A percentile compares a stretch with the other conserved stretches of the same genome.
Evolutionary conservation across 2,797 vertebrate genomes (phyloP).

Genomic region (Enteromius viviparus): DNA sequence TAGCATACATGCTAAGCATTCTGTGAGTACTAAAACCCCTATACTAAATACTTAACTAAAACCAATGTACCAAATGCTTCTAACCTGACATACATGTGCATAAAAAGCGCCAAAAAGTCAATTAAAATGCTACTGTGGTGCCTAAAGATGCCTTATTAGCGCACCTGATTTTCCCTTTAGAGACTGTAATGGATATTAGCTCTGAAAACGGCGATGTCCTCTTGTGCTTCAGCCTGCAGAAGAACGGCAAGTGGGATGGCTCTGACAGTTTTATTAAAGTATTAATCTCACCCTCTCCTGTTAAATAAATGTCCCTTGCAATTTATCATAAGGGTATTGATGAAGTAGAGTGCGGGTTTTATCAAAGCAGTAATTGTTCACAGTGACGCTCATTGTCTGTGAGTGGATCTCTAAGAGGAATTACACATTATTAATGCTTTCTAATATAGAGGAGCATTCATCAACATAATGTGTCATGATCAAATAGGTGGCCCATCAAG

Average conservation of each 20-base stretch:
- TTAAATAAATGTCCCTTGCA: conserved; percentile 72
- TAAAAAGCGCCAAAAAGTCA: conserved; percentile 24
- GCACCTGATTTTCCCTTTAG: conserved; percentile 44
- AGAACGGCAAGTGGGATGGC: conserved; percentile 55
- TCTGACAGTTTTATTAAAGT: conserved; percentile 71
- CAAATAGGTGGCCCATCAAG: conserved; percentile 54
- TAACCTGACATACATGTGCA: not conserved
- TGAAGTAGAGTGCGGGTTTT: conserved; percentile 69
- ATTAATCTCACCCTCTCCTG: conserved; percentile 65
- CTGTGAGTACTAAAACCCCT: not conserved
- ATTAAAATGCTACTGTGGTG: conserved; percentile 29
- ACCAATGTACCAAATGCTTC: not conserved
- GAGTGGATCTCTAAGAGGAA: conserved; percentile 70
- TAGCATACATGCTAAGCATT: not conserved
- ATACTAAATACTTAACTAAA: not conserved
- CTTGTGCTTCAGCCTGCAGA: conserved; percentile 46
- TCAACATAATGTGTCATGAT: conserved; percentile 69
- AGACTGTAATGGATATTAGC: conserved; percentile 51
- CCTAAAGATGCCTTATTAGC: conserved; percentile 54
- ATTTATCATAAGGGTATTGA: conserved; percentile 69
- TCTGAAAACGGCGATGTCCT: conserved; percentile 26
- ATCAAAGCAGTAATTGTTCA: conserved; percentile 78
- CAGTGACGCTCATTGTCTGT: conserved; percentile 73
- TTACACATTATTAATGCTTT: conserved; percentile 75
- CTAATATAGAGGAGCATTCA: conserved; percentile 76